Evolutionary conservation across 2,797 vertebrate species (phyloP).

Genomic region (Acipenser oxyrinchus): DNA sequence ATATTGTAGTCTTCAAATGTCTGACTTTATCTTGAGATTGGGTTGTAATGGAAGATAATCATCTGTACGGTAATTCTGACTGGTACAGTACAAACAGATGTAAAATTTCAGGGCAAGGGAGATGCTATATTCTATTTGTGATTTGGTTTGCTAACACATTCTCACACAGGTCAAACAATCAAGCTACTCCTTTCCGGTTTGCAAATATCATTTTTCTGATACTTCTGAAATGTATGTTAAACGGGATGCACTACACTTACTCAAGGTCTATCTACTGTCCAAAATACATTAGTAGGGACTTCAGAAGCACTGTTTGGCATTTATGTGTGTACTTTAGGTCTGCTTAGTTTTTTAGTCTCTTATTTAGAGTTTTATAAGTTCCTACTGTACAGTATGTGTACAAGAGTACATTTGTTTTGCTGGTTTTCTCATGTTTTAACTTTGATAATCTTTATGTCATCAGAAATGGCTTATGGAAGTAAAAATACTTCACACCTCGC

Average conservation of each 20-base stretch:
- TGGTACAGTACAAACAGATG: conserved; percentile 60
- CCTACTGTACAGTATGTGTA: too few relatives aligned
- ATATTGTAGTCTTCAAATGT: conserved; percentile 52
- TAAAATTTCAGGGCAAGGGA: conserved; percentile 49
- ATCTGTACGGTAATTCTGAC: conserved; percentile 51
- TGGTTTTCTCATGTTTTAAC: too few relatives aligned
- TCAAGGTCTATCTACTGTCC: not conserved
- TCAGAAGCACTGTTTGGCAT: too few relatives aligned
- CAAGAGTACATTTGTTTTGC: too few relatives aligned
- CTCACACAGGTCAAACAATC: conserved; percentile 34
- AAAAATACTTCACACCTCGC: conserved; percentile 39
- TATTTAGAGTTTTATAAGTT: too few relatives aligned
- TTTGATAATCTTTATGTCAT: conserved; percentile 27
- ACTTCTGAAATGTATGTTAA: not conserved
- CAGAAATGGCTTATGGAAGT: conserved; percentile 36
- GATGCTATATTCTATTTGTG: conserved; percentile 37
- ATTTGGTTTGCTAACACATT: conserved; percentile 46
- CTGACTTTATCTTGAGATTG: conserved; percentile 62
- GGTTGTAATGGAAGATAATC: conserved; percentile 52
- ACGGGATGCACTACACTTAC: not conserved
- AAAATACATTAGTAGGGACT: too few relatives aligned
- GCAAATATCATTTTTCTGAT: conserved; percentile 37
- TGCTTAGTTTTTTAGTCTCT: too few relatives aligned
- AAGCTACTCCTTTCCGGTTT: conserved; percentile 6
- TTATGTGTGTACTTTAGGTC: too few relatives aligned